A percentile compares a stretch with the other conserved stretches of the same genome.
Conservation (phyloP, 2,797 vertebrate genomes). For the Picus viridis region DNA sequence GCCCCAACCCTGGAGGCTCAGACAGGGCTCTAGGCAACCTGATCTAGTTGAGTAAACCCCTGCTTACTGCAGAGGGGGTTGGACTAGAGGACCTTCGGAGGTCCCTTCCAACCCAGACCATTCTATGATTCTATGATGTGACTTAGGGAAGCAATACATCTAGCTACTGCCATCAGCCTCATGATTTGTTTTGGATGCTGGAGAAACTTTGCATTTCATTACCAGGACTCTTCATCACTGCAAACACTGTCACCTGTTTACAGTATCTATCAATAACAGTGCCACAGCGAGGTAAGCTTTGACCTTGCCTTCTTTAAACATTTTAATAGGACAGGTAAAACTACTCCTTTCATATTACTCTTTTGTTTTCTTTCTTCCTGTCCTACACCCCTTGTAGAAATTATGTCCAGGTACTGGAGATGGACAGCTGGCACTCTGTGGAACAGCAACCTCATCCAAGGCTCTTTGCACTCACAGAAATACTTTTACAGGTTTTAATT, state of each 20-base stretch:
- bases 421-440: background rate
- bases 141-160: background rate
- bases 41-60: too few species aligned
- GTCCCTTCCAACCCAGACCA: too few species aligned
- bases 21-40: too few species aligned
- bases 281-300: conserved; percentile 19
- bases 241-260: background rate
- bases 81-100: too few species aligned
- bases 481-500: background rate
- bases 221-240: background rate
- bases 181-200: background rate
- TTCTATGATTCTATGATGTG: too few species aligned
- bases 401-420: background rate
- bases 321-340: background rate
- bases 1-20: too few species aligned
- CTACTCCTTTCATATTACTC: background rate
- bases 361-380: background rate
- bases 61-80: too few species aligned
- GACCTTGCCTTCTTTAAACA: conserved; percentile 9
- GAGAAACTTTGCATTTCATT: conserved; percentile 16
- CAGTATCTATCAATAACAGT: background rate
- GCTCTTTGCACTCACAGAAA: background rate
- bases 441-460: background rate
- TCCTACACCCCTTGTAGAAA: fast-evolving
- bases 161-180: background rate